Base-by-base conservation (phyloP, 2,797 vertebrate genomes). In the Adrianichthys oophorus region DNA sequence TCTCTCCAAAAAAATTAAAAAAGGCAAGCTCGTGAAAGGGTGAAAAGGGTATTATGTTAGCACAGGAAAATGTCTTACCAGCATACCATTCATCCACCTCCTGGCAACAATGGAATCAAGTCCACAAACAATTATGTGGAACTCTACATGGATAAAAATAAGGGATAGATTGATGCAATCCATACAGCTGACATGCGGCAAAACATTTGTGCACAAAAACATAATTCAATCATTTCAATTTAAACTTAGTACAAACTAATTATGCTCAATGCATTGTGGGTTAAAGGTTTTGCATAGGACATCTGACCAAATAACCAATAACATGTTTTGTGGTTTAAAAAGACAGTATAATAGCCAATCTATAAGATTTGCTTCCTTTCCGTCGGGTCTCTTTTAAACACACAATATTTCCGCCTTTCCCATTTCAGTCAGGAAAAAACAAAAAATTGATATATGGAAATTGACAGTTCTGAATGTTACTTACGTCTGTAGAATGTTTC, bases 1-100 rank as follows among this genome's bases (percentile, higher is more conserved):
- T 26, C 4, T 26, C 24, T 24, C 23, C 15, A 13, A 44, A 16
- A 2, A 5, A 50, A 17, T 19, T 1, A 45, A 4, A 23, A 5
- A 41, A 10, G 26, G 48, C 12, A 18, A 15, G 61, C 40, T 23
- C 3, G 7, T 24, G 15, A 23, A 19, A 37, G n/a, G n/a, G n/a
- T n/a, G n/a, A 48, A 29, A 29, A 0, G 12, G 7, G 29, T 8
- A 58, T 47, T 42, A 53, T 21, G 19, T 29, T 8, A 56, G 57
- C 15, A 45, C 0, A 18, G 5, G 8, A 48, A 54, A 24, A 54
- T 51, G 37, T 61, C 78, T 67, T 93, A 97, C 95, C 94, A 97
- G 92, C 95, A 97, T 96, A 65, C 95, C 95, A 84, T 97, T 98
- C 86, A 97, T 94, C 95, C 95, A 98, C 83, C 95, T 93, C 89